Evolutionary conservation across 2,888 invertebrate genomes (phyloP).

Genomic region (Nysson spinosus): DNA sequence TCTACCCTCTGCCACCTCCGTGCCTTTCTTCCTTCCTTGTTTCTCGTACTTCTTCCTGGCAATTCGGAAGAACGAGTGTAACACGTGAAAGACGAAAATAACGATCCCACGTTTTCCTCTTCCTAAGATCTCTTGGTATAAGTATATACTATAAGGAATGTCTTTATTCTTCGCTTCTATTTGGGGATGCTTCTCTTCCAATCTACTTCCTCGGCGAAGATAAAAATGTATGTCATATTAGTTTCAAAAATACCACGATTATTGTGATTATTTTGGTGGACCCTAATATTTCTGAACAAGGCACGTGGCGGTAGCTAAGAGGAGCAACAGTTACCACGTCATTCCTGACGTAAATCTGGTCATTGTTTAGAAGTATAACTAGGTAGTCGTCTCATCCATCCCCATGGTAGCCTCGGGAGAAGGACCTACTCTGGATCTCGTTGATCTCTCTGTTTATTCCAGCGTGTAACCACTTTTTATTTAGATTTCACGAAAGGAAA

Average conservation of each 20-base stretch:
- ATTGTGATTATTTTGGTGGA: too few relatives aligned
- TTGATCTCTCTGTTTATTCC: slow-evolving; percentile 49
- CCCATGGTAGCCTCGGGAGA: slow-evolving; percentile 21
- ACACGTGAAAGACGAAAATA: slow-evolving; percentile 36
- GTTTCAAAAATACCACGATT: too few relatives aligned
- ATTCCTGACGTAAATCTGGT: slow-evolving; percentile 46
- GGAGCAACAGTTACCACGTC: slow-evolving; percentile 51
- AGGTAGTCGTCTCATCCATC: slow-evolving; percentile 43
- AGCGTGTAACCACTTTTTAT: slow-evolving; percentile 64
- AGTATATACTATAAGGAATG: slow-evolving; percentile 42
- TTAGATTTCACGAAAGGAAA: slow-evolving; percentile 65
- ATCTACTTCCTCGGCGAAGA: too few relatives aligned
- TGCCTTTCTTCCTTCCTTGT: too few relatives aligned
- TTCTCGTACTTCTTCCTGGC: slow-evolving; percentile 16
- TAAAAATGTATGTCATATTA: too few relatives aligned
- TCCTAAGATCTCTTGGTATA: slow-evolving; percentile 45
- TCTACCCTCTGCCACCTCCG: slow-evolving; percentile 22
- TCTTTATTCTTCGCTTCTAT: slow-evolving; percentile 2
- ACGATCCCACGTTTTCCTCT: slow-evolving; percentile 33
- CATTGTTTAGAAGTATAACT: slow-evolving; percentile 50
- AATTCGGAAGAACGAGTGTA: slow-evolving; percentile 28
- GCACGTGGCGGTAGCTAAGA: slow-evolving; percentile 33
- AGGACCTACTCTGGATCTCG: slow-evolving; percentile 44
- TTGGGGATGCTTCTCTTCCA: not conserved
- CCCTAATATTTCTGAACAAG: too few relatives aligned